Base-by-base conservation (phyloP, 1,140 invertebrate genomes). In the Hyposmocoma kahamanoa region DNA sequence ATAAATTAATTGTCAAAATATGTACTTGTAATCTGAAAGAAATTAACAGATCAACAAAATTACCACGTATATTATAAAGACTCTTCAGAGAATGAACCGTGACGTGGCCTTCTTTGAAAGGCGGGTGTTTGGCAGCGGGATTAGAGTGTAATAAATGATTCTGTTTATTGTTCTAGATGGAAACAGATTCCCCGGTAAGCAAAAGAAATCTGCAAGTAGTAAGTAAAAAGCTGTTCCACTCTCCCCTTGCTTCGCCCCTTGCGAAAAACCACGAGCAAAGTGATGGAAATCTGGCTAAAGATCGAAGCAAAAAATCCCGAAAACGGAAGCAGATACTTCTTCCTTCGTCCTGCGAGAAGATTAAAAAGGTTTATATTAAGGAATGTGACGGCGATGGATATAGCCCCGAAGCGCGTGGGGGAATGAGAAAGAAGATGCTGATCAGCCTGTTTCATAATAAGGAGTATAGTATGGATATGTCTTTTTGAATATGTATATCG, bases 361-460 rank as follows among this genome's bases (percentile, higher is more conserved):
- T 77, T 11, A 70, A 67, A 48, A 56, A 53, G 30, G 73, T 57
- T 2, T 75, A 71, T 28, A 57, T 77, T 0, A 68, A 51, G 18
- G 70, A 77, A 53, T 62, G 59, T 42, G 64, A 76, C 2, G 36
- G 52, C 22, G 63, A 69, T 22, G 47, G 52, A 20, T 70, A 60
- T 48, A 72, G 71, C 26, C 66, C 71, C 1, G 70, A 72, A 4
- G 18, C 43, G 1, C 32, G 39, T 5, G 65, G 47, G 0, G 67
- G 62, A 64, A 70, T 76, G 64, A 76, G 72, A 63, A 66, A 70
- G 53, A 60, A 57, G 22, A 63, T 80, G 28, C 51, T 78, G 26
- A 69, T 79, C 19, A 76, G 75, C 51, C 36, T 79, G 18, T 75
- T 79, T 42, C 64, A 76, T 59, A 74, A 79, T 49, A 76, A 70